Conservation (phyloP, 1,140 invertebrate genomes). For the Armadillidium nasatum region DNA sequence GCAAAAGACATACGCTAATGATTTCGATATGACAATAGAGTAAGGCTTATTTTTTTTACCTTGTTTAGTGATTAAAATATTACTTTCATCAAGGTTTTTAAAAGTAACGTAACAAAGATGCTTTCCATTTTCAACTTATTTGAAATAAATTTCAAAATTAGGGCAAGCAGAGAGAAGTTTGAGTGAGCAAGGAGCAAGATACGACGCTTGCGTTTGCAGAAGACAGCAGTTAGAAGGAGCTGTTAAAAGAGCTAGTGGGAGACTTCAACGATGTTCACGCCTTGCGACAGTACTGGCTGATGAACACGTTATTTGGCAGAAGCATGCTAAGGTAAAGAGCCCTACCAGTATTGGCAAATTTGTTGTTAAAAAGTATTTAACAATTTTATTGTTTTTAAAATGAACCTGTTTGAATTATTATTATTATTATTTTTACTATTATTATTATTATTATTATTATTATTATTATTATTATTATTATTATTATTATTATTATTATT, state of each 20-base stretch:
- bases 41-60: too few relatives aligned
- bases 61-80: too few relatives aligned
- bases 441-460: not conserved
- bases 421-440: not conserved
- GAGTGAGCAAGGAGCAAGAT: constrained; percentile 51
- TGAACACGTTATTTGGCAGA: constrained; percentile 75
- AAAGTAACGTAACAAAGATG: too few relatives aligned
- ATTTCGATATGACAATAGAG: too few relatives aligned
- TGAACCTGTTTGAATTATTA: not conserved
- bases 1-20: too few relatives aligned
- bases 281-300: constrained; percentile 77
- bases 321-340: constrained; percentile 60
- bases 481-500: constrained; percentile 28
- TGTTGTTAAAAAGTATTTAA: not conserved
- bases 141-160: not conserved
- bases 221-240: constrained; percentile 58
- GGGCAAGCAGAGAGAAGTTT: constrained; percentile 34
- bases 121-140: too few relatives aligned
- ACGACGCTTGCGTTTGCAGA: constrained; percentile 56
- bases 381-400: constrained; percentile 17
- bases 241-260: constrained; percentile 68
- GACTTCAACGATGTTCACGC: constrained; percentile 71
- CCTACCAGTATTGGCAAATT: not conserved
- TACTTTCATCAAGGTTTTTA: too few relatives aligned
- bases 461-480: not conserved